These are phyloP conservation scores for Sphaerophoria taeniata DNA, from an alignment of 2,888 invertebrate genomes.

Conservation along the genomic window DNA sequence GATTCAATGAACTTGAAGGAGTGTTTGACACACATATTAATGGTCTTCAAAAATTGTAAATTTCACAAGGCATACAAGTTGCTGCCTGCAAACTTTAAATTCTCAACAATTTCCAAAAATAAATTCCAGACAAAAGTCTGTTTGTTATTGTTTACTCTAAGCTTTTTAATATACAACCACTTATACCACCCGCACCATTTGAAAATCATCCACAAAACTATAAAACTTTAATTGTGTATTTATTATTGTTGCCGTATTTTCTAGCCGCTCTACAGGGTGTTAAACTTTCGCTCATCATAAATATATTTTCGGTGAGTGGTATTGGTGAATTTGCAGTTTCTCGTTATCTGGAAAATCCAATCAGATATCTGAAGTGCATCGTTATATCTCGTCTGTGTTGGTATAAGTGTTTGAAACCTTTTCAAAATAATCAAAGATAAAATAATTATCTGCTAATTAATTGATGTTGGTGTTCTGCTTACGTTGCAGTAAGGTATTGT, in stretches of 20 bases:
- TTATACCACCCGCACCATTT: background rate
- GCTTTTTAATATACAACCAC: background rate
- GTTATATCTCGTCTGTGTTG: background rate
- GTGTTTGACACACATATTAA: no score
- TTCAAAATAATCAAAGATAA: slow-evolving; percentile 45
- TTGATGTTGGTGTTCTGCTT: slow-evolving; percentile 35
- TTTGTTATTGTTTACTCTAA: slow-evolving; percentile 23
- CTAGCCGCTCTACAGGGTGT: slow-evolving; percentile 5
- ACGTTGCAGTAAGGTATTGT: background rate
- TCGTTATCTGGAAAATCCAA: background rate
- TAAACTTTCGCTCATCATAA: background rate
- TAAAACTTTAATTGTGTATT: slow-evolving; percentile 19
- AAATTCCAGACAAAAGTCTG: background rate
- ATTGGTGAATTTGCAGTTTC: slow-evolving; percentile 2
- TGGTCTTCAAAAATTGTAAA: no score
- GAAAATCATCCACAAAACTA: slow-evolving; percentile 2
- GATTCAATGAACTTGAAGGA: no score
- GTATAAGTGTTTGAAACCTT: slow-evolving; percentile 8
- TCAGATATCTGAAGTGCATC: background rate
- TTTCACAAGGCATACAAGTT: background rate
- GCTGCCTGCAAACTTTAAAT: background rate
- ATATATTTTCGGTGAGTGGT: background rate
- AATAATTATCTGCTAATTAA: slow-evolving; percentile 68
- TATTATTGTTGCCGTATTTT: slow-evolving; percentile 38
- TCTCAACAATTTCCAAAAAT: background rate